phyloP scores from a whole-genome alignment of 1,140 invertebrate genomes.

The Drosophila ironensis region DNA sequence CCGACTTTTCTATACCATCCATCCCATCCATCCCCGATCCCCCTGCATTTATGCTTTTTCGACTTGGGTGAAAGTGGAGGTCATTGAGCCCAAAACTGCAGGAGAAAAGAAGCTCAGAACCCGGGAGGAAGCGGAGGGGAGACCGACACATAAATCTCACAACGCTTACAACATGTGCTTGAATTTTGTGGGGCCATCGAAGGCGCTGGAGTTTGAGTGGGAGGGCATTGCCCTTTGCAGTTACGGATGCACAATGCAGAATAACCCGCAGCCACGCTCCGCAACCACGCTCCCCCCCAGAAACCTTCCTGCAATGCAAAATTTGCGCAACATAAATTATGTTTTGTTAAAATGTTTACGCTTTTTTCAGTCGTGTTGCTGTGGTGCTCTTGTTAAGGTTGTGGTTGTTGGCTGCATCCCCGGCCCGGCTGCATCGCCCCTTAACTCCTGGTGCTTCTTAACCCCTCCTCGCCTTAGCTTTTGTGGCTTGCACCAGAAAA shows the following conservation, averaged over 20 bases:
- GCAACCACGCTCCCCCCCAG: not conserved
- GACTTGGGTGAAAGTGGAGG: slow-evolving; percentile 60
- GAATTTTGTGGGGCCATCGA: not conserved
- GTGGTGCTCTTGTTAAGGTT: not conserved
- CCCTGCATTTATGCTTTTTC: not conserved
- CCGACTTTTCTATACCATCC: slow-evolving; percentile 34
- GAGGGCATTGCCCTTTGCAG: slow-evolving; percentile 36
- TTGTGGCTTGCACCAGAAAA: too few relatives aligned
- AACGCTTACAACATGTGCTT: slow-evolving; percentile 46
- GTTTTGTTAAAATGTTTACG: slow-evolving; percentile 72
- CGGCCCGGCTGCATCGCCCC: slow-evolving; percentile 24
- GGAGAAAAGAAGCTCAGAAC: slow-evolving; percentile 7
- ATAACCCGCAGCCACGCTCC: not conserved
- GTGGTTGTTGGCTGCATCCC: slow-evolving; percentile 32
- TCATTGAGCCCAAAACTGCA: slow-evolving; percentile 37
- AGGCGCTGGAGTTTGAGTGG: not conserved
- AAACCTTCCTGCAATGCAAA: slow-evolving; percentile 35
- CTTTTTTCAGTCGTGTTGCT: slow-evolving; percentile 13
- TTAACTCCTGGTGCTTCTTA: not conserved
- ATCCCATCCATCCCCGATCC: not conserved
- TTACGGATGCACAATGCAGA: slow-evolving; percentile 36
- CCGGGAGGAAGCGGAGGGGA: slow-evolving; percentile 32
- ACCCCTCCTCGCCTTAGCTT: not conserved
- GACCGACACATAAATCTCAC: slow-evolving; percentile 52
- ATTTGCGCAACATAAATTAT: slow-evolving; percentile 78